These are phyloP conservation scores for Ptilorrhoa leucosticta DNA, from an alignment of 2,113 vertebrate species.

Conservation along the genomic window DNA sequence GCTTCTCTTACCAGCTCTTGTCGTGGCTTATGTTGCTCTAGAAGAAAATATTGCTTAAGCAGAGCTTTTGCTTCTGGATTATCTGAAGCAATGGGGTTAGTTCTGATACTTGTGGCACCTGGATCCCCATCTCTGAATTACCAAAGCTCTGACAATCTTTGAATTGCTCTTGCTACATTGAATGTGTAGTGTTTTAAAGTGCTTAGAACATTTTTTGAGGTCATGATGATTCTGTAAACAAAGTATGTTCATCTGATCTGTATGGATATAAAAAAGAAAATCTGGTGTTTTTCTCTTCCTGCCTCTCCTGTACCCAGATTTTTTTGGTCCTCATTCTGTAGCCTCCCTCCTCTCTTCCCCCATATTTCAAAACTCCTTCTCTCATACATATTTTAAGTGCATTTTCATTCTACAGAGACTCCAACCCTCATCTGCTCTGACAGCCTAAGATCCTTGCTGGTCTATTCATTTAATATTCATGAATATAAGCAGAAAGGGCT, in stretches of 20 bases:
- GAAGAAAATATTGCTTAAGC: background rate
- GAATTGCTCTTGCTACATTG: background rate
- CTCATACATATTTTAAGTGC: background rate
- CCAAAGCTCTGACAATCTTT: background rate
- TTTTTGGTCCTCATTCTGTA: background rate
- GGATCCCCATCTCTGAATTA: background rate
- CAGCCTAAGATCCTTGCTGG: background rate
- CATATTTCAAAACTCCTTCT: background rate
- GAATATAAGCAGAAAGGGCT: background rate
- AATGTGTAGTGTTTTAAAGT: background rate
- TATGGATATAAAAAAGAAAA: background rate
- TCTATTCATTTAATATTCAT: slow-evolving; percentile 37
- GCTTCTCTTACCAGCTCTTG: background rate
- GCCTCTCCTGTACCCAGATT: background rate
- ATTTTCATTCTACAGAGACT: background rate
- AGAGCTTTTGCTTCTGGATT: background rate
- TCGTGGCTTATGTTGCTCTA: background rate
- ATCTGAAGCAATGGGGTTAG: background rate
- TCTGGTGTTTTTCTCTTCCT: background rate
- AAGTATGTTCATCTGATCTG: background rate
- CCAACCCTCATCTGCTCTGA: background rate
- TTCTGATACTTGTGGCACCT: background rate
- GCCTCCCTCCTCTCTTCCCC: background rate
- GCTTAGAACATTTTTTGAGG: background rate
- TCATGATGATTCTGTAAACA: background rate